Evolutionary conservation across 2,888 invertebrate genomes (phyloP).

Genomic region (Parnassius apollo): DNA sequence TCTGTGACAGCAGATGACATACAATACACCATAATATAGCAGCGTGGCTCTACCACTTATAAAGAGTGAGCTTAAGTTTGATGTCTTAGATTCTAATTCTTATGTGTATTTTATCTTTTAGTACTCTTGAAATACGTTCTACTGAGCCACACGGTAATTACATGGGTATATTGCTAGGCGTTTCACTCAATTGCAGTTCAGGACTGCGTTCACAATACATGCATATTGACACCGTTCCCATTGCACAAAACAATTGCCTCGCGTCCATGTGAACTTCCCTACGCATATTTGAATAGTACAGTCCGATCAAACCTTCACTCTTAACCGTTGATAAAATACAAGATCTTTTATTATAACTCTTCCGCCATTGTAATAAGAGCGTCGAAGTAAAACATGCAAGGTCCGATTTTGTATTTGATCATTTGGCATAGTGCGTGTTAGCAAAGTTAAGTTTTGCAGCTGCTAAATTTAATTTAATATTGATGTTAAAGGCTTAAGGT

Average conservation of each 20-base stretch:
- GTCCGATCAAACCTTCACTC: not conserved
- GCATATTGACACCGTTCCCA: slow-evolving; percentile 26
- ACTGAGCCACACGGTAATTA: not conserved
- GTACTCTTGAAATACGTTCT: not conserved
- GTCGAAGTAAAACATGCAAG: not conserved
- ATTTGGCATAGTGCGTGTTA: slow-evolving; percentile 1
- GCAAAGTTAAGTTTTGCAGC: slow-evolving; percentile 16
- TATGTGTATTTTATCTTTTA: too few relatives aligned
- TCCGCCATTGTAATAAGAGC: slow-evolving; percentile 1
- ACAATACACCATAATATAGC: too few relatives aligned
- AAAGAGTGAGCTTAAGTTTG: too few relatives aligned
- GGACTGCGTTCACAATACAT: slow-evolving; percentile 11
- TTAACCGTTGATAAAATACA: slow-evolving; percentile 1
- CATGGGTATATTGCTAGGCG: not conserved
- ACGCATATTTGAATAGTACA: slow-evolving; percentile 17
- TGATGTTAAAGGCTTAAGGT: not conserved
- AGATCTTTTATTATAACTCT: not conserved
- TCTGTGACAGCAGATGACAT: too few relatives aligned
- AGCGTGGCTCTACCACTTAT: too few relatives aligned
- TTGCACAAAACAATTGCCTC: slow-evolving; percentile 21
- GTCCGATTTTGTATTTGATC: slow-evolving; percentile 8
- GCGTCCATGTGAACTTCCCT: slow-evolving; percentile 23
- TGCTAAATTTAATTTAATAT: not conserved
- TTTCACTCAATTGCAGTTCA: slow-evolving; percentile 13
- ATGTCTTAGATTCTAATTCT: too few relatives aligned